phyloP scores from a whole-genome alignment of 2,797 vertebrate genomes.

The Molossus alvarezi region DNA sequence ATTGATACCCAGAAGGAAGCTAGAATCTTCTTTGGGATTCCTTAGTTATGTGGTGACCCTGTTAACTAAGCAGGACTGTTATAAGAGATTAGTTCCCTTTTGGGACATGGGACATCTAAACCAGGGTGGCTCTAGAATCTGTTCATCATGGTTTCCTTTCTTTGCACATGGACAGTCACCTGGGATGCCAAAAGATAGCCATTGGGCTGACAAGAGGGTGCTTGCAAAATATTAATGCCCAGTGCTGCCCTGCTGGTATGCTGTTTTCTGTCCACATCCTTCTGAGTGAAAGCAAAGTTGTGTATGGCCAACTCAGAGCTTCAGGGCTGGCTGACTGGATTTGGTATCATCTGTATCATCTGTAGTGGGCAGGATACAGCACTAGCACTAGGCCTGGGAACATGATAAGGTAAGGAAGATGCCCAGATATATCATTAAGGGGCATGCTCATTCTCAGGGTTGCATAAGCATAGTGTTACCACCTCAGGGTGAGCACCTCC shows the following conservation, averaged over 20 bases:
- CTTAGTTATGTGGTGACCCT: neutral
- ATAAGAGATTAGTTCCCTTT: neutral
- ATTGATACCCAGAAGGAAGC: neutral
- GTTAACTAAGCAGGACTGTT: neutral
- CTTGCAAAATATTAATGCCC: neutral
- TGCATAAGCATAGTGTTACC: neutral
- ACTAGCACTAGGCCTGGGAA: neutral
- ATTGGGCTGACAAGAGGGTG: neutral
- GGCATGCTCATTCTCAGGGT: neutral
- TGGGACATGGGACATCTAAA: neutral
- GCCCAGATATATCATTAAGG: neutral
- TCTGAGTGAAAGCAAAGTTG: neutral
- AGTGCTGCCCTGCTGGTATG: neutral
- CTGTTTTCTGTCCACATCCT: neutral
- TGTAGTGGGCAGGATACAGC: neutral
- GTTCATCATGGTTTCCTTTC: neutral
- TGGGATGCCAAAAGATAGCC: neutral
- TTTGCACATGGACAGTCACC: neutral
- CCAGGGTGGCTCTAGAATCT: neutral
- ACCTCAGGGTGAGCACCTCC: neutral
- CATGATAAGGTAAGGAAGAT: neutral
- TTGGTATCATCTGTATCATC: neutral
- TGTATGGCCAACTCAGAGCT: neutral
- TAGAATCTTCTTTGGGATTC: neutral
- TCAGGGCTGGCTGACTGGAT: neutral